Evolutionary conservation across 2,113 vertebrate species (phyloP).

Genomic region (Ictidomys tridecemlineatus): DNA sequence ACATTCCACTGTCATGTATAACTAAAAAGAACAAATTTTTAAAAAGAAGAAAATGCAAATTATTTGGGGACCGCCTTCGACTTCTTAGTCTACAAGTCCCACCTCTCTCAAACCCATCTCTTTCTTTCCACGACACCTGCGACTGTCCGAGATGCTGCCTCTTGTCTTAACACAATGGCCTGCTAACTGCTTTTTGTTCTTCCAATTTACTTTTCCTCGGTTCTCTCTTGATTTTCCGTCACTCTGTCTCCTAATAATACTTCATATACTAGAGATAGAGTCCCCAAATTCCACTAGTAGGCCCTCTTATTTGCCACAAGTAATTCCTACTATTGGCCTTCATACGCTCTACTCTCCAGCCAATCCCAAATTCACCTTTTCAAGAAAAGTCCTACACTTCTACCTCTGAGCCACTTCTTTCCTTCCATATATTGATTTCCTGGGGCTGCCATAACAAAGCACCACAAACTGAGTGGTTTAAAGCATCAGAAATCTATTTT

Average conservation of each 20-base stretch:
- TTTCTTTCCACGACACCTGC: neutral
- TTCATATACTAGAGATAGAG: neutral
- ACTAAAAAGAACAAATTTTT: too few species aligned
- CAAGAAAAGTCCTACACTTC: neutral
- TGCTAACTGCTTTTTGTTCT: neutral
- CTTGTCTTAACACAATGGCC: conserved; percentile 21
- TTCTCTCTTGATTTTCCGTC: neutral
- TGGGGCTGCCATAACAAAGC: neutral
- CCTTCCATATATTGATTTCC: neutral
- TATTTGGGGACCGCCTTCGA: neutral
- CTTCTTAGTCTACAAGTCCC: neutral
- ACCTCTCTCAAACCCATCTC: neutral
- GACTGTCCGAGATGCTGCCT: neutral
- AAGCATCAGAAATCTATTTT: conserved; percentile 10
- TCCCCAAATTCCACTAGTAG: neutral
- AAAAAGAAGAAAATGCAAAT: conserved; percentile 23
- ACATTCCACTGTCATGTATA: too few species aligned
- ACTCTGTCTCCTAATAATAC: neutral
- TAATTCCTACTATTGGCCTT: neutral
- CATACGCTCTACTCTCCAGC: neutral
- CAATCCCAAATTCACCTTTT: conserved; percentile 21
- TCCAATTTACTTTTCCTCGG: neutral
- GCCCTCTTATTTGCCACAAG: neutral
- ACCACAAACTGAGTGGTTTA: neutral
- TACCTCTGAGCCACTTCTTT: neutral